Evolutionary conservation across 2,797 vertebrate species (phyloP), one percentile per base, ranked within the genome.

Genomic region (Bradypodion ventrale): DNA sequence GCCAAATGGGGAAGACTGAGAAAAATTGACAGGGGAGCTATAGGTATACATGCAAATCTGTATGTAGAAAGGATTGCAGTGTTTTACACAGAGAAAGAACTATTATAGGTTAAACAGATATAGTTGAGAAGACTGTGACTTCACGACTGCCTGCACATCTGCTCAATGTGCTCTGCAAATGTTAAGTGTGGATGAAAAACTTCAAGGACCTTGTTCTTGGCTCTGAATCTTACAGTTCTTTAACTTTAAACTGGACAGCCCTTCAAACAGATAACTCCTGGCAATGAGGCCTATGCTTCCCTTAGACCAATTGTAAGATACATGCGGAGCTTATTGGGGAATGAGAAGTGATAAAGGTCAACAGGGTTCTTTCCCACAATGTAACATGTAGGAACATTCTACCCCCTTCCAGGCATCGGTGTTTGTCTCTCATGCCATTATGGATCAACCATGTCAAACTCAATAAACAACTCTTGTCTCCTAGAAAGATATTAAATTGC

Each of bases 291-390:
- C 4, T 56, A 56, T 27, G 40, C 37, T 42, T 13, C 5, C 10
- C 10, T 27, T 44, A 6, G 6, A 2, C 19, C 44, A 35, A 37
- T 19, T 7, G 60, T 15, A 42, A 65, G 60, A 82, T 29, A 32
- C 25, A 27, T 29, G 13, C 19, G 32, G 46, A 80, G 35, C 29
- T 42, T 32, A 15, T 23, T 59, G 37, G 56, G 27, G 9, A 78
- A n/a, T 65, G 78, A 72, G 49, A 69, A 69, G 40, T 82, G 79
- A 84, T 78, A 78, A 85, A 78, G 56, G 37, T 4, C 59, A 70
- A 63, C 23, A 10, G 25, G 29, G 46, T 73, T 46, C n/a, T 77
- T 80, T 84, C 86, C 78, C 73, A 81, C 86, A 73, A 37, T 56
- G 5, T n/a, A 29, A 32, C 37, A 72, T 81, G 63, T 19, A 65